Base-by-base conservation (phyloP, 2,797 vertebrate species). In the Morelia viridis region DNA sequence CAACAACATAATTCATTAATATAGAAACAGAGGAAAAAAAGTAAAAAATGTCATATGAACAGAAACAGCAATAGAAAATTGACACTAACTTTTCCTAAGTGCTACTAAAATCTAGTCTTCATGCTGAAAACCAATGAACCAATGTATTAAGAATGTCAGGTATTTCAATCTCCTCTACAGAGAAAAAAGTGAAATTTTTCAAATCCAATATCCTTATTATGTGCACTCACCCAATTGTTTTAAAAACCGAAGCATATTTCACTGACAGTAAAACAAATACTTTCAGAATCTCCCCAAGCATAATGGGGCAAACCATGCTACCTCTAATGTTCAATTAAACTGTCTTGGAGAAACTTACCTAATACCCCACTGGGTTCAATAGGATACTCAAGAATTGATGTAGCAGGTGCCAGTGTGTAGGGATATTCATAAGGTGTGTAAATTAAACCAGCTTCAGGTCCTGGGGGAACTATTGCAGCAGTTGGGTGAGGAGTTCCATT, bases 311-410 rank as follows among this genome's bases (percentile, higher is more conserved):
- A 68, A n/a, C 50, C 0, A 41, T 0, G 57, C 0, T 61, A 89
- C 9, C 92, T 26, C 1, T 91, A 90, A 80, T 9, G 88, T 61
- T 53, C 46, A 84, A 46, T 87, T 26, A 92, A 80, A 62, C 90
- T 83, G 89, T 13, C 86, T 24, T 60, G 91, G n/a, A 68, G 17
- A 58, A 58, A 96, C 98, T 98, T 98, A 99, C 99, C 99, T 99
- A 99, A 98, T 96, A 99, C 98, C 97, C 99, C 99, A 96, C 98
- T 99, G 95, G 99, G 98, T 96, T 99, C 99, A 96, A 99, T 99
- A 87, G 99, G 99, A 95, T 99, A 99, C 98, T 99, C 99, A 97
- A 99, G 98, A 98, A 99, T 99, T 96, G 99, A 99, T 85, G 98
- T 98, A 94, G 98, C 98, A 62, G 99, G 99, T 94, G 98, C 98